Conservation (phyloP, 2,888 invertebrate species). For the Lagria hirta region DNA sequence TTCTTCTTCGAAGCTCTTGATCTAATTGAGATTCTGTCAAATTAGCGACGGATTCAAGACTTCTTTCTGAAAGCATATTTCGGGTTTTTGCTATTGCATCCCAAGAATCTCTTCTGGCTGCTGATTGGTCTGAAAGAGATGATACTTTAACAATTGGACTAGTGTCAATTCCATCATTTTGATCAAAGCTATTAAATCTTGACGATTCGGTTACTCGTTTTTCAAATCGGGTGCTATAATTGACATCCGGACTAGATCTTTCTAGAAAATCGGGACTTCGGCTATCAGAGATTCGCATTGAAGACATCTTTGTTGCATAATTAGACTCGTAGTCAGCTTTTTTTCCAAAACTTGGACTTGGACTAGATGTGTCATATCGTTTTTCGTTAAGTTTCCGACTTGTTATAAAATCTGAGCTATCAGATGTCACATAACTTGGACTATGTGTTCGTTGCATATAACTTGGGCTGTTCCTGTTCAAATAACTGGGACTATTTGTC, state of each 20-base stretch:
- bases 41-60: conserved; percentile 70
- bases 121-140: conserved; percentile 57
- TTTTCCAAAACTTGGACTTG: conserved; percentile 46
- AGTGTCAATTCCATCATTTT: conserved; percentile 54
- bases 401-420: conserved; percentile 51
- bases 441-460: conserved; percentile 44
- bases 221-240: conserved; percentile 42
- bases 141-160: conserved; percentile 64
- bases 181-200: conserved; percentile 36
- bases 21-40: conserved; percentile 64
- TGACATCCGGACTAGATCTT: conserved; percentile 44
- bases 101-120: conserved; percentile 73
- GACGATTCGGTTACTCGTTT: conserved; percentile 42
- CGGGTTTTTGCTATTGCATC: conserved; percentile 80
- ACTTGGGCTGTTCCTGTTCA: conserved; percentile 46
- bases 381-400: conserved; percentile 48
- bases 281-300: conserved; percentile 46
- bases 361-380: conserved; percentile 44
- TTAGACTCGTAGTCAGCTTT: conserved; percentile 41
- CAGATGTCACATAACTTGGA: conserved; percentile 45
- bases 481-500: conserved; percentile 45
- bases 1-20: conserved; percentile 47
- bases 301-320: conserved; percentile 46
- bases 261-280: conserved; percentile 47
- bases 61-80: conserved; percentile 69